A percentile compares a stretch with the other conserved stretches of the same genome.
Conservation (phyloP, 2,797 vertebrate genomes). For the Sardinella longiceps region DNA sequence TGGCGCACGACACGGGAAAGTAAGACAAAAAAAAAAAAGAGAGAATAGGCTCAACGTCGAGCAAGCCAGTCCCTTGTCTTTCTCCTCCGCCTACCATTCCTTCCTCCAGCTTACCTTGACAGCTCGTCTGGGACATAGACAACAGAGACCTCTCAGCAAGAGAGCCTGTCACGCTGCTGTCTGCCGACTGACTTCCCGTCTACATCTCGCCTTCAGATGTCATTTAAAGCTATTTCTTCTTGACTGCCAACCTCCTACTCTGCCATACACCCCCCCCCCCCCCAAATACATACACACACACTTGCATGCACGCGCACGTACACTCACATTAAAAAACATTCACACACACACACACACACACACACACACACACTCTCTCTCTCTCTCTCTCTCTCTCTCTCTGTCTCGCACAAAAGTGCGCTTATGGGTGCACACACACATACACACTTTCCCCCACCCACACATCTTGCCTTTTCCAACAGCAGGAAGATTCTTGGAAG, state of each 20-base stretch:
- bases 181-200: constrained; percentile 17
- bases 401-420: too few species aligned
- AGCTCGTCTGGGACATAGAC: constrained; percentile 20
- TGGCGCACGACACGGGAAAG: neutral
- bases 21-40: neutral
- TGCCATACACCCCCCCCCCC: neutral
- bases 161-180: constrained; percentile 13
- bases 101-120: constrained; percentile 21
- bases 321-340: neutral
- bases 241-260: neutral
- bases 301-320: neutral
- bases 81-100: neutral
- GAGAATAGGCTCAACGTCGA: neutral
- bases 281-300: neutral
- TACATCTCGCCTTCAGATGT: constrained; percentile 21
- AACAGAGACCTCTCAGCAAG: constrained; percentile 22
- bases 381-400: too few species aligned
- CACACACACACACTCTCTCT: neutral
- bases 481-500: constrained; percentile 10
- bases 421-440: constrained; percentile 14
- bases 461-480: neutral
- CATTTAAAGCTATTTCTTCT: constrained; percentile 27
- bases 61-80: constrained; percentile 16
- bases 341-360: neutral
- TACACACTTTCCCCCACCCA: neutral